Evolutionary conservation across 2,797 vertebrate genomes (phyloP), one percentile per base, ranked within the genome.

Genomic region (Pachyuromys duprasi): DNA sequence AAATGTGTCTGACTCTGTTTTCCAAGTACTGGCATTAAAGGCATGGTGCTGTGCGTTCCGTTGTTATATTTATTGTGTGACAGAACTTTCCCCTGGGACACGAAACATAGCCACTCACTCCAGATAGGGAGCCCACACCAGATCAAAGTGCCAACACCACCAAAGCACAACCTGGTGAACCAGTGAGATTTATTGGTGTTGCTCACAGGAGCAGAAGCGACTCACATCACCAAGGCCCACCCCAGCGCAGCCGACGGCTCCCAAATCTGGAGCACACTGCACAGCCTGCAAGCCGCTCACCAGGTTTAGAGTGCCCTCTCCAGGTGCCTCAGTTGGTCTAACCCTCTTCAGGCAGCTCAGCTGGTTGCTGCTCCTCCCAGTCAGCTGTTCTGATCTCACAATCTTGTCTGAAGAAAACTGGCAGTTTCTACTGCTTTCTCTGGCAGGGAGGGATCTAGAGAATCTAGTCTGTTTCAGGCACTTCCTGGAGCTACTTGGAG

Each of bases 221-320:
- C 63, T 86, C 63, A 1, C 31, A n/a, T 67, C 39, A 67, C 3
- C 42, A n/a, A 53, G 22, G 63, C 31, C 42, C 42, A 84, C 11
- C 36, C 82, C 11, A 49, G 42, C 42, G 22, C 3, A 0, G 5
- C 28, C 5, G 42, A 45, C 31, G 22, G 82, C 18, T 69, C 31
- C 24, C 42, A 49, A 14, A 53, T 2, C 6, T 53, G 82, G 20
- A n/a, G 12, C 31, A n/a, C 8, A 2, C 28, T 53, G 31, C 31
- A n/a, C 62, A 49, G 39, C 11, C 42, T 24, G 42, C 39, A 22
- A 8, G 39, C 39, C 13, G 39, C 28, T 49, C 28, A 49, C 2
- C 18, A 42, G 60, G 15, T 33, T 45, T 9, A 14, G 18, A 14
- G 18, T 0, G 62, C 7, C 11, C 9, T 24, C 11, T 1, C 28